phyloP scores from a whole-genome alignment of 2,113 vertebrate species.

The Motacilla alba region DNA sequence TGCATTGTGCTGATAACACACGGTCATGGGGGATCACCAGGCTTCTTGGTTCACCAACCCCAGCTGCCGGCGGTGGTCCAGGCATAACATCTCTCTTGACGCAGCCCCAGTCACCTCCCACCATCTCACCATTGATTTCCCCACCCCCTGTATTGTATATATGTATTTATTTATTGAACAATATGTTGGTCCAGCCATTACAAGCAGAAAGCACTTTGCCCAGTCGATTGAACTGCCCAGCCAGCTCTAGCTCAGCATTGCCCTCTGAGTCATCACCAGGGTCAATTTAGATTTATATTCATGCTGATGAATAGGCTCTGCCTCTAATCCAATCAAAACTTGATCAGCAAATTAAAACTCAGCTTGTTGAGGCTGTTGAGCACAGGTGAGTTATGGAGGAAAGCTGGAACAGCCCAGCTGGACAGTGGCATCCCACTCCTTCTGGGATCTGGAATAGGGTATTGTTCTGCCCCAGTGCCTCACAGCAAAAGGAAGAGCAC shows the following conservation, averaged over 20 bases:
- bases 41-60: slow-evolving; percentile 71
- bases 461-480: background rate
- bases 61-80: slow-evolving; percentile 31
- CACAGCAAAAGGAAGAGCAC: background rate
- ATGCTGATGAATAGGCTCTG: background rate
- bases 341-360: slow-evolving; percentile 51
- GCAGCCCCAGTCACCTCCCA: background rate
- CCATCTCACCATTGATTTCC: background rate
- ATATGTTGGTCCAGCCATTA: background rate
- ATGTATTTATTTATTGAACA: slow-evolving; percentile 19
- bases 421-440: rapidly evolving
- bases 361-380: background rate
- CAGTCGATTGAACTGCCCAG: background rate
- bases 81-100: background rate
- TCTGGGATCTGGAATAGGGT: rapidly evolving
- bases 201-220: slow-evolving; percentile 36
- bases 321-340: slow-evolving; percentile 42
- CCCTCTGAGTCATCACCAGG: slow-evolving; percentile 31
- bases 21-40: slow-evolving; percentile 73
- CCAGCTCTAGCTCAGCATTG: background rate
- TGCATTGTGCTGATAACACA: slow-evolving; percentile 64
- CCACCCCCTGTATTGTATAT: background rate
- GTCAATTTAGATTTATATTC: slow-evolving; percentile 20
- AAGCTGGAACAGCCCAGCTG: background rate
- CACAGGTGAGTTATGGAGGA: background rate